phyloP scores from a whole-genome alignment of 1,140 invertebrate species.

The Chelonus insularis region DNA sequence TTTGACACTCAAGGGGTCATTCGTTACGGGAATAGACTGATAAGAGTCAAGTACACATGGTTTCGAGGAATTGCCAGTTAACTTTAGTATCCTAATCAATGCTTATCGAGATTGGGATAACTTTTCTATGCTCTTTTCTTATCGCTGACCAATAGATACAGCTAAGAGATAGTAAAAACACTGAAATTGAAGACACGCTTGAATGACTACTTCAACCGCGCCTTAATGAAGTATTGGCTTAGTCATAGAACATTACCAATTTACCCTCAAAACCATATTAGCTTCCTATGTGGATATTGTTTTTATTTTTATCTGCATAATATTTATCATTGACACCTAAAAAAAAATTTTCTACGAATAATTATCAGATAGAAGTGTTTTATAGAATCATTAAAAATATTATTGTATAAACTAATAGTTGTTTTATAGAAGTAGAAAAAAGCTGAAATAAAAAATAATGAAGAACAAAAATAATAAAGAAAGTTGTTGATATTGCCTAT shows the following conservation, averaged over 20 bases:
- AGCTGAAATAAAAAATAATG: too few relatives aligned
- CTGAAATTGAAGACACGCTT: constrained; percentile 47
- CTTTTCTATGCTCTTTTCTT: constrained; percentile 47
- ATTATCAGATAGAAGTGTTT: too few relatives aligned
- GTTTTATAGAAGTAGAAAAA: too few relatives aligned
- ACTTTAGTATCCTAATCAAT: constrained; percentile 43
- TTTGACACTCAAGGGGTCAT: constrained; percentile 17
- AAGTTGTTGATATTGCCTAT: too few relatives aligned
- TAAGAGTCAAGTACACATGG: constrained; percentile 46
- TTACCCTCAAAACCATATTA: neutral
- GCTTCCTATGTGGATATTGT: neutral
- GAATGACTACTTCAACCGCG: constrained; percentile 41
- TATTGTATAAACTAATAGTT: too few relatives aligned
- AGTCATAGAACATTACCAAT: constrained; percentile 35
- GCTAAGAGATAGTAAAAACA: constrained; percentile 29
- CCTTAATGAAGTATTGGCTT: constrained; percentile 50
- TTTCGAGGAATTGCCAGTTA: neutral
- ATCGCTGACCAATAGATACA: constrained; percentile 51
- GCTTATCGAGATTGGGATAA: constrained; percentile 42
- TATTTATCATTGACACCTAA: too few relatives aligned
- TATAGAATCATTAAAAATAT: too few relatives aligned
- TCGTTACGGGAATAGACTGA: constrained; percentile 34
- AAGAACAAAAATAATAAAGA: too few relatives aligned
- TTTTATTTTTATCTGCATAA: too few relatives aligned
- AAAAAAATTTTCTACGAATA: too few relatives aligned